These are phyloP conservation scores for Lamellibrachia columna DNA, from an alignment of 2,888 invertebrate species.

Conservation along the genomic window DNA sequence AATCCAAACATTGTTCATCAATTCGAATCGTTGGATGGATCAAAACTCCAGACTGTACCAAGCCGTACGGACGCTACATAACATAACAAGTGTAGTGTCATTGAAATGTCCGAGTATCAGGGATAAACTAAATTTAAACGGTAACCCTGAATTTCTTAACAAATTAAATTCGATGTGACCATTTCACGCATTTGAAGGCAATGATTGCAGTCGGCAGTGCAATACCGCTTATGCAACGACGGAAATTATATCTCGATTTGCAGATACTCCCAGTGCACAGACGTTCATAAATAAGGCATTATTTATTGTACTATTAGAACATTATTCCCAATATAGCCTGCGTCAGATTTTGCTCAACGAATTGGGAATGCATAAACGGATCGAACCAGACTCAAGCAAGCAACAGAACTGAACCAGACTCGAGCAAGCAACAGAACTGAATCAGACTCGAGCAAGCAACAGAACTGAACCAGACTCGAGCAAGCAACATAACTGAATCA, in stretches of 20 bases:
- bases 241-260: neutral
- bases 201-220: neutral
- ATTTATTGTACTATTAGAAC: neutral
- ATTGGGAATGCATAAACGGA: neutral
- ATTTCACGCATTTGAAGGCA: neutral
- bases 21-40: neutral
- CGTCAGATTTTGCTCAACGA: neutral
- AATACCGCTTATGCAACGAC: neutral
- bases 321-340: neutral
- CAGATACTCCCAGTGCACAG: neutral
- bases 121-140: neutral
- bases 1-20: too few relatives aligned
- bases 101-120: neutral
- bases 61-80: neutral
- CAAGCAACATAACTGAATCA: neutral
- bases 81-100: neutral
- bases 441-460: neutral
- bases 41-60: neutral
- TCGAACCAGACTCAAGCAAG: neutral
- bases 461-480: neutral
- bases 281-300: neutral
- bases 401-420: neutral
- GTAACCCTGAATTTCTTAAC: too few relatives aligned
- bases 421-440: neutral
- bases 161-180: too few relatives aligned